A percentile compares a stretch with the other conserved stretches of the same genome.
These are phyloP conservation scores for Seriola rivoliana DNA, from an alignment of 2,113 vertebrate genomes.

Conservation along the genomic window DNA sequence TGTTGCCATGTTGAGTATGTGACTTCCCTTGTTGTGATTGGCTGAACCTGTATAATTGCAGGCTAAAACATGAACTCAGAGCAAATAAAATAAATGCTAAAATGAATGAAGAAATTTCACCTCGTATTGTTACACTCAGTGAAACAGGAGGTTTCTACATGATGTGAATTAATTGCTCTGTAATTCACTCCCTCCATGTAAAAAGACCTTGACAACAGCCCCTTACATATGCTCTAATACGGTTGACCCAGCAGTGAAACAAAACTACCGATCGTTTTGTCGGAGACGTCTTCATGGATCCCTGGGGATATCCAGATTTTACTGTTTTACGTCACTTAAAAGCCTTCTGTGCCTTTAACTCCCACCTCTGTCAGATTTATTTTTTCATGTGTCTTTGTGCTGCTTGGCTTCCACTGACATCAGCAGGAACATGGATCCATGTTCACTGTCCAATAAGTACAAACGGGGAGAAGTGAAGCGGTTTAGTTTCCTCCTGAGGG, in stretches of 20 bases:
- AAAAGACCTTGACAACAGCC: neutral
- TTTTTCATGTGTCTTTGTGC: slow-evolving; percentile 6
- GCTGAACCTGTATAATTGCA: no score
- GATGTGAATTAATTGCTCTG: neutral
- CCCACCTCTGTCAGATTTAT: neutral
- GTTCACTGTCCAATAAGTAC: slow-evolving; percentile 45
- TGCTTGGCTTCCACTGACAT: slow-evolving; percentile 45
- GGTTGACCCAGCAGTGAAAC: neutral
- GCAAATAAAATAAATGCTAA: no score
- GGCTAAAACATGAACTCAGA: no score
- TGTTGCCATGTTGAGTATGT: no score
- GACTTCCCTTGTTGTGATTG: no score
- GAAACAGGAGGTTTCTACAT: no score
- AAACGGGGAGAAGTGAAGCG: slow-evolving; percentile 36
- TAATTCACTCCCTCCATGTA: neutral
- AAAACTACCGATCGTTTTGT: neutral
- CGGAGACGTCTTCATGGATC: slow-evolving; percentile 9
- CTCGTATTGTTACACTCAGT: no score
- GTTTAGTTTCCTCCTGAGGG: slow-evolving; percentile 57
- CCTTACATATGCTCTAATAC: neutral
- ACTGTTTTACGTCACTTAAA: slow-evolving; percentile 28
- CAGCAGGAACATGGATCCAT: slow-evolving; percentile 47
- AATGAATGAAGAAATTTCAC: no score
- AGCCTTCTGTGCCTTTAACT: slow-evolving; percentile 11
- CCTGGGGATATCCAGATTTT: neutral